Conservation (phyloP, 2,888 invertebrate genomes). For the Steinernema carpocapsae region DNA sequence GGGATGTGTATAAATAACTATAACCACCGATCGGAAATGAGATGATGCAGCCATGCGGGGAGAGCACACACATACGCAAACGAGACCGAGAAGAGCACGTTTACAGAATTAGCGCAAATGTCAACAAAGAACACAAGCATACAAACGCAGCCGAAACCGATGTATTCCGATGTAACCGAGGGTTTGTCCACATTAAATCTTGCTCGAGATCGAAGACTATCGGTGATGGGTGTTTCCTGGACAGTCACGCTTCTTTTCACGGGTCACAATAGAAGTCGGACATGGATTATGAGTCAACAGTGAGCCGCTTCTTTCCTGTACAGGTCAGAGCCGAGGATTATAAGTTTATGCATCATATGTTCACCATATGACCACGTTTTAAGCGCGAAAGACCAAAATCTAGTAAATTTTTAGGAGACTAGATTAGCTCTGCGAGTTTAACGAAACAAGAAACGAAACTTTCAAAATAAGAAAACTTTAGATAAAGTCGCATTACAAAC, state of each 20-base stretch:
- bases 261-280: background rate
- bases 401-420: too few relatives aligned
- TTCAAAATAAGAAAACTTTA: too few relatives aligned
- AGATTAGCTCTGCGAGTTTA: too few relatives aligned
- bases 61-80: constrained; percentile 6
- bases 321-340: too few relatives aligned
- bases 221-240: background rate
- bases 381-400: too few relatives aligned
- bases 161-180: background rate
- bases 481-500: too few relatives aligned
- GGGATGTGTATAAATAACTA: background rate
- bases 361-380: too few relatives aligned
- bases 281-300: background rate
- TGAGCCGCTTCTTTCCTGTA: too few relatives aligned
- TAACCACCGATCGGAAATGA: constrained; percentile 4
- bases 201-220: background rate
- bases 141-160: background rate
- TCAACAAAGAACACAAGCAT: constrained; percentile 33
- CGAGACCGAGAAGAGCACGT: too few relatives aligned
- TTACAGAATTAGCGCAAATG: constrained; percentile 31
- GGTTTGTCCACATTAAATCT: background rate
- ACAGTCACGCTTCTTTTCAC: background rate
- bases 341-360: too few relatives aligned
- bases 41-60: background rate
- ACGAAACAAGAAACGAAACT: too few relatives aligned